Percentiles rank a stretch among this genome's conserved stretches.
Conservation (phyloP, 2,888 invertebrate genomes). For the Cheiracanthium punctorium region DNA sequence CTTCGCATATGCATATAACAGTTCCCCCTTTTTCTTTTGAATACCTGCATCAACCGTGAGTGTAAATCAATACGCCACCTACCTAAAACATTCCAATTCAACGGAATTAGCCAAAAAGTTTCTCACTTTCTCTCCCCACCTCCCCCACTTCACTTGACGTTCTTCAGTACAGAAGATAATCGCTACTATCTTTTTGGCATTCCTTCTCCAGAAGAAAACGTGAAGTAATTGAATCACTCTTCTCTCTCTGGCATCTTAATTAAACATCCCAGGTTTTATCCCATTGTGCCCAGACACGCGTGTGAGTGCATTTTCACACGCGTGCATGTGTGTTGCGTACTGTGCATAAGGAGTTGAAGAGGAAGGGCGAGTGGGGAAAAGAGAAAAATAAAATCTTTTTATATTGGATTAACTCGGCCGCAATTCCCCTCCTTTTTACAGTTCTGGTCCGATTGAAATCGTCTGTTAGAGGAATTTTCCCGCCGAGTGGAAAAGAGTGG, state of each 20-base stretch:
- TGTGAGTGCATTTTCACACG: background rate
- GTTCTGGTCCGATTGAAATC: slow-evolving; percentile 39
- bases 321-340: too few relatives aligned
- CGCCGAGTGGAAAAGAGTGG: slow-evolving; percentile 11
- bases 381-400: slow-evolving; percentile 28
- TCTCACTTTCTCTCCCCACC: background rate
- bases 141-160: slow-evolving; percentile 15
- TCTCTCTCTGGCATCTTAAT: slow-evolving; percentile 38
- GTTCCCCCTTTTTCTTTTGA: too few relatives aligned
- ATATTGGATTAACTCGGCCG: slow-evolving; percentile 47
- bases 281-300: slow-evolving; percentile 37
- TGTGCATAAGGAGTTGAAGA: too few relatives aligned
- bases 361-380: background rate
- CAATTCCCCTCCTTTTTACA: slow-evolving; percentile 24
- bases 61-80: too few relatives aligned
- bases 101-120: too few relatives aligned
- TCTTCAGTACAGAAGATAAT: slow-evolving; percentile 38
- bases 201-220: slow-evolving; percentile 27
- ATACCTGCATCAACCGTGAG: too few relatives aligned
- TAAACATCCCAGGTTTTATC: slow-evolving; percentile 63
- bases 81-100: too few relatives aligned
- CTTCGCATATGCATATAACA: too few relatives aligned
- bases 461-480: slow-evolving; percentile 13
- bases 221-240: slow-evolving; percentile 52
- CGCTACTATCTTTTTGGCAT: slow-evolving; percentile 60